Conservation (phyloP, 2,797 vertebrate species). For the Furcifer pardalis region DNA sequence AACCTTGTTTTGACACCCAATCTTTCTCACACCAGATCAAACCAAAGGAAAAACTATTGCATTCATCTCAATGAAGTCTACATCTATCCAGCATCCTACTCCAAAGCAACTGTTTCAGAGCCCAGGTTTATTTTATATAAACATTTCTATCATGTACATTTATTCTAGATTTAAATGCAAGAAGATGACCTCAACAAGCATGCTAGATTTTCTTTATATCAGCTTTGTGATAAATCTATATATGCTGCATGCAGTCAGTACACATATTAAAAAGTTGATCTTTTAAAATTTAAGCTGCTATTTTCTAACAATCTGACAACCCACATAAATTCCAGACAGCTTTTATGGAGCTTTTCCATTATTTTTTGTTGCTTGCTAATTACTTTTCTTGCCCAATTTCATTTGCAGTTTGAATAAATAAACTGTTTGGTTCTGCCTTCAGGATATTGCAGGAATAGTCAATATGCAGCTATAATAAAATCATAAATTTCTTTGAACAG, state of each 20-base stretch:
- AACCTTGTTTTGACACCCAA: no score
- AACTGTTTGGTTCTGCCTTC: conserved; percentile 77
- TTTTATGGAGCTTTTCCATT: conserved; percentile 78
- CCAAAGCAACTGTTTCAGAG: not conserved
- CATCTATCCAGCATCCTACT: not conserved
- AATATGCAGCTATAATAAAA: conserved; percentile 80
- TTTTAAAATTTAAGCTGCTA: conserved; percentile 72
- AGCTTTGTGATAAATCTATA: conserved; percentile 43
- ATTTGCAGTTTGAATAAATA: conserved; percentile 83
- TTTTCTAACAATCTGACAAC: conserved; percentile 76
- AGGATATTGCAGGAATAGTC: conserved; percentile 78
- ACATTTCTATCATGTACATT: not conserved
- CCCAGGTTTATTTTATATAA: not conserved
- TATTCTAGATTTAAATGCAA: conserved; percentile 3
- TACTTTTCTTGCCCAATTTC: conserved; percentile 79
- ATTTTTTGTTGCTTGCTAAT: conserved; percentile 80
- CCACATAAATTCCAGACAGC: conserved; percentile 71
- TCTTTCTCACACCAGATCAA: no score
- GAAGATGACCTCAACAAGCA: not conserved
- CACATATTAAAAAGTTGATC: conserved; percentile 50
- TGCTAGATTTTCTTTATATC: conserved; percentile 41
- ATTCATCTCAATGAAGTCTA: no score
- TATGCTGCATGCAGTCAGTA: conserved; percentile 34
- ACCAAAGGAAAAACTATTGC: no score
- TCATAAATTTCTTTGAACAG: conserved; percentile 82